Base-by-base conservation (phyloP, 2,797 vertebrate species). In the Catharus ustulatus region DNA sequence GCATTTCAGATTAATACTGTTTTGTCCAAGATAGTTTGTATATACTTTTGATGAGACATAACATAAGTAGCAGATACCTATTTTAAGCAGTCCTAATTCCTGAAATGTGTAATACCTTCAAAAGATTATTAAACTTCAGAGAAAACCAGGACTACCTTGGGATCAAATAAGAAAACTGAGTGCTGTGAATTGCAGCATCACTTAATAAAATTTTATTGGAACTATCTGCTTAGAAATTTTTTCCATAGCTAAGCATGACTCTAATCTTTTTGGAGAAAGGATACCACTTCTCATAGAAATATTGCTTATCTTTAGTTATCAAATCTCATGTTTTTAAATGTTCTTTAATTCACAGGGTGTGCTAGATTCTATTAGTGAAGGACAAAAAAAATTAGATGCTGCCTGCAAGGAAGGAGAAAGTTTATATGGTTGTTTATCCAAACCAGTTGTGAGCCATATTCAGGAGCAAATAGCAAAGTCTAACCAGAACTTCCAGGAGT, bases 351-450 rank as follows among this genome's bases (percentile, higher is more conserved):
- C 68, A 82, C 96, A 99, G 99, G 97, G 94, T 20, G 97, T 99
- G 73, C 95, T 99, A 97, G 98, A 99, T 94, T 98, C 98, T 4
- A 86, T 99, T 74, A 98, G 98, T 51, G 98, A 99, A 84, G 99
- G 99, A 40, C 98, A 98, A 93, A 97, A 97, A 21, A 98, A 98
- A 93, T 98, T 99, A 24, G 98, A 98, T 78, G 97, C 96, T 43
- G 99, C 98, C 54, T 99, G 98, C 66, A 98, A 99, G 48, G 98
- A 99, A 97, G 99, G 99, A 93, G 98, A 99, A 96, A 99, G 98
- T 90, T 97, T 99, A 34, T 98, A 98, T 13, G 97, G 98, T 58
- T 98, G 99, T 92, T 98, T 99, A 68, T 98, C 99, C 40, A 98
- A 99, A 97, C 97, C 98, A 90, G 97, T 98, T 12, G 98, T 98